Conservation (phyloP, 2,888 invertebrate genomes). For the Aphidius colemani region DNA sequence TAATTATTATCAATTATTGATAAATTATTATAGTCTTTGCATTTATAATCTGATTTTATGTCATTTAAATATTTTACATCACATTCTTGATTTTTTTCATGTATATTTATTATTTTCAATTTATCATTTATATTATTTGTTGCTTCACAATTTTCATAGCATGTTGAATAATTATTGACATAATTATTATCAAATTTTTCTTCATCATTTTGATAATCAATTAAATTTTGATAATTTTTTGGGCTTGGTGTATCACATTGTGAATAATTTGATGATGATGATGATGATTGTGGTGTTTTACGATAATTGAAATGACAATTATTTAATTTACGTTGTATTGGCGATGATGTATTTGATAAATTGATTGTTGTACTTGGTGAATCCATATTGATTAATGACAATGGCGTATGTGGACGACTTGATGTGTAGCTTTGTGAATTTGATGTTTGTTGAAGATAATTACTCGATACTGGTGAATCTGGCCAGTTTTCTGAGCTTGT, state of each 20-base stretch:
- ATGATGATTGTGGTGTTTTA: conserved; percentile 35
- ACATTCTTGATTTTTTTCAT: conserved; percentile 22
- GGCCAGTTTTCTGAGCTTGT: conserved; percentile 39
- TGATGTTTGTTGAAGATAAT: conserved; percentile 37
- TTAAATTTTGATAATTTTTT: conserved; percentile 37
- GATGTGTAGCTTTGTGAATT: conserved; percentile 36
- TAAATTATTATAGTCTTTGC: too few relatives aligned
- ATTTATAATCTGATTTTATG: too few relatives aligned
- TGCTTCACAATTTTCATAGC: conserved; percentile 36
- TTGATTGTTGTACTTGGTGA: conserved; percentile 34
- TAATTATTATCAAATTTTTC: conserved; percentile 38
- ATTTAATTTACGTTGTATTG: conserved; percentile 11
- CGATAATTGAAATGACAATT: not conserved
- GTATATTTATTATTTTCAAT: conserved; percentile 36
- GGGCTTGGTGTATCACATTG: conserved; percentile 47
- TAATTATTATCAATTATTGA: too few relatives aligned
- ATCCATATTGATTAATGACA: conserved; percentile 32
- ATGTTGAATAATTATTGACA: conserved; percentile 32
- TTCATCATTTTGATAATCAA: conserved; percentile 36
- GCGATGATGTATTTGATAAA: conserved; percentile 35
- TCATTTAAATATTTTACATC: too few relatives aligned
- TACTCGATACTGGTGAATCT: conserved; percentile 41
- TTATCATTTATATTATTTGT: conserved; percentile 24
- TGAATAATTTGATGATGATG: conserved; percentile 47
- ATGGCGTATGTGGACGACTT: conserved; percentile 42